Percentiles rank a stretch among this genome's conserved stretches.
These are phyloP conservation scores for Bombus sibiricus DNA, from an alignment of 1,140 invertebrate genomes.

Conservation along the genomic window DNA sequence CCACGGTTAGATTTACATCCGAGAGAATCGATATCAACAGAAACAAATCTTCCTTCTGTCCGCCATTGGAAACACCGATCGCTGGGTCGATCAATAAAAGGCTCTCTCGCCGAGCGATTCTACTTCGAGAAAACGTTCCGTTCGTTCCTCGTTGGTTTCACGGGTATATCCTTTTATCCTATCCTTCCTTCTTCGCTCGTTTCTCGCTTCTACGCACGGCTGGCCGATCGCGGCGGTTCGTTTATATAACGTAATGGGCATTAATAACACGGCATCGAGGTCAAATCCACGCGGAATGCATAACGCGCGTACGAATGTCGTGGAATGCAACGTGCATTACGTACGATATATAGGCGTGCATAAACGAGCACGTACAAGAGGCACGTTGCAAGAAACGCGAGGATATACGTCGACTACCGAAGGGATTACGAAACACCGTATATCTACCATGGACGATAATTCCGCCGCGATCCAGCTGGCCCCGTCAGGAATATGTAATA, in stretches of 20 bases:
- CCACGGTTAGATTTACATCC: conserved; percentile 31
- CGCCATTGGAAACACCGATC: conserved; percentile 5
- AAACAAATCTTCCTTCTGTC: conserved; percentile 8
- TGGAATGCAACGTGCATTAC: conserved; percentile 52
- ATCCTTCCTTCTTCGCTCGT: neutral
- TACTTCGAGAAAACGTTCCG: too few species aligned
- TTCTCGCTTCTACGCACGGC: neutral
- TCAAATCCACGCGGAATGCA: conserved; percentile 51
- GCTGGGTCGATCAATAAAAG: conserved; percentile 7
- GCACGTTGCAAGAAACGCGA: conserved; percentile 56
- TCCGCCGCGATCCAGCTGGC: neutral
- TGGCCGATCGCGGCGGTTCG: conserved; percentile 28
- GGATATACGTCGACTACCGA: conserved; percentile 44
- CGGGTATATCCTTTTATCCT: neutral
- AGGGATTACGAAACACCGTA: conserved; percentile 42
- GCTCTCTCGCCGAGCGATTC: neutral
- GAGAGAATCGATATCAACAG: conserved; percentile 11
- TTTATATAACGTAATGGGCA: conserved; percentile 57
- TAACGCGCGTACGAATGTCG: conserved; percentile 50
- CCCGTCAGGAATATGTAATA: conserved; percentile 6
- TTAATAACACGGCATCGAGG: conserved; percentile 54
- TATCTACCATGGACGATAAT: conserved; percentile 16
- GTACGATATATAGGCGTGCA: conserved; percentile 38
- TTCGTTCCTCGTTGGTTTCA: neutral
- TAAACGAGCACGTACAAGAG: neutral